Percentiles rank a stretch among this genome's conserved stretches.
phyloP scores from a whole-genome alignment of 2,888 invertebrate genomes.

The Agonopterix alstromeriana region DNA sequence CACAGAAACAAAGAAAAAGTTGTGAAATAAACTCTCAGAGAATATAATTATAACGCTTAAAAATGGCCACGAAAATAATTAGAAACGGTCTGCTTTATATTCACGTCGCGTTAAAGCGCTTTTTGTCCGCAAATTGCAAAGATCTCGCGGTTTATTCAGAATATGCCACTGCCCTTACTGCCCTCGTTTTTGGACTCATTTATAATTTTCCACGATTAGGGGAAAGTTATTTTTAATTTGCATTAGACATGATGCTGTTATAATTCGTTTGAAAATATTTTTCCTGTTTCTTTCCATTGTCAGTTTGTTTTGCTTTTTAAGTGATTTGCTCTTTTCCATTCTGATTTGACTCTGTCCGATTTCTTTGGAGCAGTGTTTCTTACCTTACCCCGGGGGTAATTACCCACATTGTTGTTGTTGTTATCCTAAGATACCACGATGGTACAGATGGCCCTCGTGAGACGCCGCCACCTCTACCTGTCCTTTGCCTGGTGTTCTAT shows the following conservation, averaged over 20 bases:
- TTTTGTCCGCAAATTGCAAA: slow-evolving; percentile 51
- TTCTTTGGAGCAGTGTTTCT: too few species aligned
- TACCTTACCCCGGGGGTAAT: too few species aligned
- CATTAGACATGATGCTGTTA: slow-evolving; percentile 16
- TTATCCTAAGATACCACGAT: too few species aligned
- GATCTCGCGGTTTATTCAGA: slow-evolving; percentile 37
- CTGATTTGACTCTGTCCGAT: background rate
- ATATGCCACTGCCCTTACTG: slow-evolving; percentile 21
- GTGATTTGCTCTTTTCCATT: background rate
- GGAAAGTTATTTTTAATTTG: slow-evolving; percentile 26
- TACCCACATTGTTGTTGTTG: too few species aligned
- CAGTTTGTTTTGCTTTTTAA: background rate
- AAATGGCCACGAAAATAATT: slow-evolving; percentile 39
- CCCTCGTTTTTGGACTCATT: slow-evolving; percentile 30
- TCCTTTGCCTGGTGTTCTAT: too few species aligned
- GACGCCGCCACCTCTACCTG: too few species aligned
- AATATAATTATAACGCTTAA: slow-evolving; percentile 9
- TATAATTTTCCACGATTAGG: slow-evolving; percentile 39
- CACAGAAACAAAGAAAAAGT: too few species aligned
- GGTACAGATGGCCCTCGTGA: too few species aligned
- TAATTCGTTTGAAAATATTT: slow-evolving; percentile 7
- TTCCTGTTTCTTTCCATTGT: background rate
- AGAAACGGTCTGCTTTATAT: slow-evolving; percentile 48
- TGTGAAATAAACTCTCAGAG: background rate
- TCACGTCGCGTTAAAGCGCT: slow-evolving; percentile 34